These are phyloP conservation scores for Gallinago media DNA, from an alignment of 2,113 vertebrate genomes.

Conservation along the genomic window DNA sequence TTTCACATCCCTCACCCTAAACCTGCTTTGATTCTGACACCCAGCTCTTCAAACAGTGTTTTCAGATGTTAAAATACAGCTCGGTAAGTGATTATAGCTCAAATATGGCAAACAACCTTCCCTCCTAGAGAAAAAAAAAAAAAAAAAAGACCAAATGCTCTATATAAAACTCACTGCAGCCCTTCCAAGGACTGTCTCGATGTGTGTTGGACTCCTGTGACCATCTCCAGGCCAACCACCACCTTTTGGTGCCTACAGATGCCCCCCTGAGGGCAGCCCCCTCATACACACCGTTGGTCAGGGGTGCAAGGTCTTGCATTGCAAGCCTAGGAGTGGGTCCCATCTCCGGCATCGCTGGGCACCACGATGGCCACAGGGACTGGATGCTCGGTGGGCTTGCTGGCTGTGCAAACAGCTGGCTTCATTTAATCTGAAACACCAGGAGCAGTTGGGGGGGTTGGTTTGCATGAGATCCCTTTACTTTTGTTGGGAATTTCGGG, in stretches of 20 bases:
- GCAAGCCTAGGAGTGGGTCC: neutral
- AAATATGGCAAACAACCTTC: neutral
- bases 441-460: neutral
- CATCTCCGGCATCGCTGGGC: neutral
- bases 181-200: neutral
- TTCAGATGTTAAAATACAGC: neutral
- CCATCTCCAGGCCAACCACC: neutral
- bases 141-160: neutral
- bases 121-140: too few species aligned
- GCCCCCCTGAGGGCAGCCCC: neutral
- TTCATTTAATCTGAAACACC: neutral
- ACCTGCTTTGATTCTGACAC: neutral
- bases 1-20: neutral
- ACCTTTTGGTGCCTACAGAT: neutral
- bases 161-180: neutral
- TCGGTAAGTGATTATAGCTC: neutral
- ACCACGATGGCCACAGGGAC: too few species aligned
- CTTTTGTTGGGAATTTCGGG: neutral
- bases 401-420: neutral
- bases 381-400: neutral
- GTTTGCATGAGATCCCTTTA: neutral
- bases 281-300: too few species aligned
- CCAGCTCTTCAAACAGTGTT: neutral
- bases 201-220: rapidly evolving
- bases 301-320: neutral